A percentile compares a stretch with the other conserved stretches of the same genome.
Conservation (phyloP, 92 coral and sea anemone genomes). For the Desmophyllum pertusum region DNA sequence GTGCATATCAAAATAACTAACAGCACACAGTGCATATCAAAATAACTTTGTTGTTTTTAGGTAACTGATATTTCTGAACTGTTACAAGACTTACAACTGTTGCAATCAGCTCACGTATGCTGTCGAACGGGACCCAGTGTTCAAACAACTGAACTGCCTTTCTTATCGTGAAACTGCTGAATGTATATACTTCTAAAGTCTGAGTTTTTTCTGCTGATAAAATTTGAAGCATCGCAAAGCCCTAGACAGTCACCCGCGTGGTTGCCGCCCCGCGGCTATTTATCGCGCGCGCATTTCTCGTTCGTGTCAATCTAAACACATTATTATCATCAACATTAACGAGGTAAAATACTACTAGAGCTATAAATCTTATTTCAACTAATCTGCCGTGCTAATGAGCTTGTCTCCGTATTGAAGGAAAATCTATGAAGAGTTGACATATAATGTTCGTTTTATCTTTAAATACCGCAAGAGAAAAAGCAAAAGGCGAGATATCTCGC, state of each 20-base stretch:
- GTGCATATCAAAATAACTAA: background rate
- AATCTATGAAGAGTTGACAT: conserved; percentile 3
- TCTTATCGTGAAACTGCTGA: background rate
- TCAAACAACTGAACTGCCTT: background rate
- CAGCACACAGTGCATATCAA: background rate
- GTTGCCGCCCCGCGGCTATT: no score
- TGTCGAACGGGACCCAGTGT: background rate
- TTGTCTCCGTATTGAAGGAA: conserved; percentile 5
- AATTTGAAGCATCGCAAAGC: conserved; percentile 11
- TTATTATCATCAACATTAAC: conserved; percentile 1
- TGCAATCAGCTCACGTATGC: background rate
- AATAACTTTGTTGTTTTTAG: background rate
- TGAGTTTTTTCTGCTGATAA: conserved; percentile 2
- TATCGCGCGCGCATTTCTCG: background rate
- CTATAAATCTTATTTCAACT: conserved; percentile 29
- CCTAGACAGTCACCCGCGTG: no score
- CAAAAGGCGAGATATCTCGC: background rate
- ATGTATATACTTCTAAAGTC: background rate
- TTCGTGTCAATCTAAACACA: background rate
- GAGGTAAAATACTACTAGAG: conserved; percentile 12
- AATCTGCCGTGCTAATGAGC: conserved; percentile 13
- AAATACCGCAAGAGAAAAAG: conserved; percentile 13
- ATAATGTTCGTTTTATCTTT: background rate
- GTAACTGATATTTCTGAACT: conserved; percentile 8
- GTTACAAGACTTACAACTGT: background rate